Evolutionary conservation across 92 coral and sea anemone species (phyloP).

Genomic region (Chrysogorgia sp.): DNA sequence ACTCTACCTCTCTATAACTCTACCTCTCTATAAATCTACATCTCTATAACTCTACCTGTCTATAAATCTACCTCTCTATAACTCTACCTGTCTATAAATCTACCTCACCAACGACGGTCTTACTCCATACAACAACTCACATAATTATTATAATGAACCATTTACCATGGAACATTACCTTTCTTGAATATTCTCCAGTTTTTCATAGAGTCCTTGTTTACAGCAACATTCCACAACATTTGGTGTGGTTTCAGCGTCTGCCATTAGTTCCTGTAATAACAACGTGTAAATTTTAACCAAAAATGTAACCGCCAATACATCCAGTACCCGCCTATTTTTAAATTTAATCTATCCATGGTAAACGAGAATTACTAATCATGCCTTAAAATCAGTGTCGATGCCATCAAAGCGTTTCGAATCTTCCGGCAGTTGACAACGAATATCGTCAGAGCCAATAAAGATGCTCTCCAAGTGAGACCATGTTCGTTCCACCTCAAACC

Average conservation of each 20-base stretch:
- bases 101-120: no score
- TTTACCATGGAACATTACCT: conserved; percentile 52
- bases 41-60: no score
- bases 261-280: conserved; percentile 73
- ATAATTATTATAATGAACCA: neutral
- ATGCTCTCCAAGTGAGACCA: conserved; percentile 99
- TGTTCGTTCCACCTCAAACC: conserved; percentile 98
- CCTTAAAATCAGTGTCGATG: conserved; percentile 93
- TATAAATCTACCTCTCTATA: no score
- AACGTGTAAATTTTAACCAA: neutral
- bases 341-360: neutral
- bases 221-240: conserved; percentile 92
- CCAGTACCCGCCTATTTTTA: neutral
- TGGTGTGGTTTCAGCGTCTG: conserved; percentile 85
- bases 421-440: conserved; percentile 93
- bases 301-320: conserved; percentile 1
- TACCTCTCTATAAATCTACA: no score
- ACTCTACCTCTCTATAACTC: no score
- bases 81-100: no score
- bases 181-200: conserved; percentile 92
- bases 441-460: conserved; percentile 98
- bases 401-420: conserved; percentile 98
- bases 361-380: neutral
- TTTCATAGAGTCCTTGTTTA: conserved; percentile 87
- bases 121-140: neutral